Percentiles rank a stretch among this genome's conserved stretches.
Evolutionary conservation across 2,888 invertebrate species (phyloP).

Genomic region (Drosophila falleni): DNA sequence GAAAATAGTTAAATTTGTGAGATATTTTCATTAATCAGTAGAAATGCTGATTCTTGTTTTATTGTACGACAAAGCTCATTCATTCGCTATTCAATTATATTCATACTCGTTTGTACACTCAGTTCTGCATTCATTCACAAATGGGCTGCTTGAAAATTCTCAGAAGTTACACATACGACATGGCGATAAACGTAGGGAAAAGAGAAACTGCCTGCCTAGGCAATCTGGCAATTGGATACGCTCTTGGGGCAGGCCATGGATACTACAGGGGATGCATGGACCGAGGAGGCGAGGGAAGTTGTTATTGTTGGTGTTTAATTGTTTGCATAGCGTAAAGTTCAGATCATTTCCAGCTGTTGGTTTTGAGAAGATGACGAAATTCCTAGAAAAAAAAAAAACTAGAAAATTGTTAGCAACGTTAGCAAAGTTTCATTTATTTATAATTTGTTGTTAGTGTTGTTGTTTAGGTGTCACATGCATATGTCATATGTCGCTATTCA

Average conservation of each 20-base stretch:
- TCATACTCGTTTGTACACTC: conserved; percentile 8
- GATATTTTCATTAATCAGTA: conserved; percentile 39
- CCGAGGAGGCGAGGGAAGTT: neutral
- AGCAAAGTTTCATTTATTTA: conserved; percentile 30
- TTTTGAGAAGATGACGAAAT: conserved; percentile 45
- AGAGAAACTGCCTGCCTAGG: conserved; percentile 61
- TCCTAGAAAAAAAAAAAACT: conserved; percentile 37
- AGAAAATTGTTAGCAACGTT: conserved; percentile 48
- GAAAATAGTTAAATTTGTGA: conserved; percentile 6
- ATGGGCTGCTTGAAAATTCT: conserved; percentile 50
- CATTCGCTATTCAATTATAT: conserved; percentile 19
- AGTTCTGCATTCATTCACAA: conserved; percentile 58
- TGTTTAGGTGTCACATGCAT: conserved; percentile 36
- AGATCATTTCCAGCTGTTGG: conserved; percentile 59
- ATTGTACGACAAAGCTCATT: conserved; percentile 28
- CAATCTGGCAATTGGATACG: conserved; percentile 72
- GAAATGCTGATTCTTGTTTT: conserved; percentile 32
- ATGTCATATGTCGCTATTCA: conserved; percentile 9
- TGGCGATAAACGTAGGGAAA: conserved; percentile 4
- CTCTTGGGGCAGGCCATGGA: conserved; percentile 42
- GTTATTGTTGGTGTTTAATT: conserved; percentile 36
- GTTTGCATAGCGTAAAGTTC: conserved; percentile 58
- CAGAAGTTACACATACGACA: conserved; percentile 52
- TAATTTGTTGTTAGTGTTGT: conserved; percentile 20
- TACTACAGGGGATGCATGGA: neutral